Percentiles rank a stretch among this genome's conserved stretches.
Conservation (phyloP, 2,113 vertebrate species). For the Callaeas wilsoni region DNA sequence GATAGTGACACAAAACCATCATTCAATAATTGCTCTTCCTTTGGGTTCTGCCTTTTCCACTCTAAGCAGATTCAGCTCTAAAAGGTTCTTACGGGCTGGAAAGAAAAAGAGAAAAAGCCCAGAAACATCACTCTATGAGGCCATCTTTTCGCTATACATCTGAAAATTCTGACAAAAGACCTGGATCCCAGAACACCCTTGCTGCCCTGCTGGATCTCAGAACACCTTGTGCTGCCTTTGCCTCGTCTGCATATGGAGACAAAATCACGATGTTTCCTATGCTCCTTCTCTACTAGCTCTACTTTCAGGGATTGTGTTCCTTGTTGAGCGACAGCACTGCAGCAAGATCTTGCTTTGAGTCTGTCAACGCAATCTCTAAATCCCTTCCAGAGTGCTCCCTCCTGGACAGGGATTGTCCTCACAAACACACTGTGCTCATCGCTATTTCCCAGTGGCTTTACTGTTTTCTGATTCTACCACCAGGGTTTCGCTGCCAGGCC, state of each 20-base stretch:
- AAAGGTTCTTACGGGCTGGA: neutral
- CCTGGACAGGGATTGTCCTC: neutral
- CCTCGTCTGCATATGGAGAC: fast-evolving
- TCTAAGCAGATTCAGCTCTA: neutral
- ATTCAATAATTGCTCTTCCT: neutral
- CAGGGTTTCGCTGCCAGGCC: neutral
- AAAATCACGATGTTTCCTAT: neutral
- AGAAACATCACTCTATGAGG: neutral
- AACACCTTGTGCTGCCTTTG: neutral
- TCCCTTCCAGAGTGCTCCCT: neutral
- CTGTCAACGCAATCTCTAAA: neutral
- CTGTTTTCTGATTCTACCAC: neutral
- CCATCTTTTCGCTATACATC: neutral
- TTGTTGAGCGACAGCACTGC: neutral
- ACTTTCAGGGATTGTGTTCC: neutral
- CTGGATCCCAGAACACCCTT: neutral
- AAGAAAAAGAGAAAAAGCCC: neutral
- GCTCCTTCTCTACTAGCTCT: neutral
- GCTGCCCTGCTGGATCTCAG: neutral
- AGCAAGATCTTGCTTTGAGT: fast-evolving
- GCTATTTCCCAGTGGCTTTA: neutral
- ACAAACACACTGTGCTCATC: fast-evolving
- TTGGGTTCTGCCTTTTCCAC: neutral
- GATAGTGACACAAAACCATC: neutral
- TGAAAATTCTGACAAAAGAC: neutral